Base-by-base conservation (phyloP, 2,888 invertebrate species). In the Acrobasis consociella region DNA sequence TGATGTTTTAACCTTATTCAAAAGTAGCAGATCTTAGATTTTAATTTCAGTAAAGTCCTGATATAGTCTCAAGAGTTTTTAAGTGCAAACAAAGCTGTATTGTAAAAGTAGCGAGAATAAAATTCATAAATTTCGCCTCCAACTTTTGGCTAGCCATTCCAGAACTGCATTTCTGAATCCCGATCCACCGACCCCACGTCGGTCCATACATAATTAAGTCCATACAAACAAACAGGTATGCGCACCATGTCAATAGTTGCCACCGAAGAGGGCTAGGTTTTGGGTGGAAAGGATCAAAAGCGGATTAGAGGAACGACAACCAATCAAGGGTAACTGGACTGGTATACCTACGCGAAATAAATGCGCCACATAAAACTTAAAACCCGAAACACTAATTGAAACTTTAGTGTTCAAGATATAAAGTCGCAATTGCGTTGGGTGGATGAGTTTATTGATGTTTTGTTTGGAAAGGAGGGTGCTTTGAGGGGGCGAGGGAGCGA, bases 251-350 rank as follows among this genome's bases (percentile, higher is more conserved):
- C 92, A 91, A 89, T 91, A 92, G 92, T 90, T 87, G 89, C 87
- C 82, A 82, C 81, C 85, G 82, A 89, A 89, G 91, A 91, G 92
- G 93, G 93, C 93, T 87, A 89, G 86, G 87, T 91, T 89, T 88
- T 85, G 89, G 94, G 93, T 93, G 93, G 94, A 93, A 93, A 91
- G 94, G 94, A 94, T 94, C 94, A 94, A 94, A 94, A 93, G 90
- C 93, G 94, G 94, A 94, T 94, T 94, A 94, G 94, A 93, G 91
- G 91, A 94, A 94, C 94, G 94, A 93, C 94, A 94, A 94, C 94
- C 94, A 94, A 94, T 94, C 94, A 94, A 94, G 94, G 92, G 92
- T 93, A 93, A 93, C 93, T 91, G 93, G 93, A 93, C 93, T 88
- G 88, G 80, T 91, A 89, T 92, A 92, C 90, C 92, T 92, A 92